phyloP scores from a whole-genome alignment of 2,888 invertebrate species.

The Mythimna vitellina region DNA sequence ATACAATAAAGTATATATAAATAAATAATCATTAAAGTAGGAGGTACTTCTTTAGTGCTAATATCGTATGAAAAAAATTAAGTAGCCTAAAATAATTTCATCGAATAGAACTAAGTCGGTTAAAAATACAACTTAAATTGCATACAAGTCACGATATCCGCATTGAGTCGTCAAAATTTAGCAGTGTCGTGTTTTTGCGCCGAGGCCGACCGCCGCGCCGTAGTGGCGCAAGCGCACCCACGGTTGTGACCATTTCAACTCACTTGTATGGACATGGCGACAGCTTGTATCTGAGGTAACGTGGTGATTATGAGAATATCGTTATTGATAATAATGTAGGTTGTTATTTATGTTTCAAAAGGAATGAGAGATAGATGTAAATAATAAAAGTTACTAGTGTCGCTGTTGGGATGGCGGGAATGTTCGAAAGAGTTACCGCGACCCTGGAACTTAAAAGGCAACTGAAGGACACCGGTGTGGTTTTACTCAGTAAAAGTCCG shows the following conservation, averaged over 20 bases:
- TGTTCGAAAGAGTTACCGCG: too few relatives aligned
- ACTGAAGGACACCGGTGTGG: too few relatives aligned
- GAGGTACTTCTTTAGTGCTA: too few relatives aligned
- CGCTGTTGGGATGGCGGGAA: too few relatives aligned
- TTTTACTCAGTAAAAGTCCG: too few relatives aligned
- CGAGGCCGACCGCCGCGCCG: constrained; percentile 27
- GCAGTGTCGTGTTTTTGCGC: constrained; percentile 51
- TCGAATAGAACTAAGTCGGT: neutral
- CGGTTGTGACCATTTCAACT: constrained; percentile 27
- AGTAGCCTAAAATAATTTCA: neutral
- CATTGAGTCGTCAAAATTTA: constrained; percentile 38
- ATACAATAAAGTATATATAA: too few relatives aligned
- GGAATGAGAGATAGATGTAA: too few relatives aligned
- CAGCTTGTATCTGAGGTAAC: constrained; percentile 18
- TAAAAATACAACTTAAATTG: constrained; percentile 24
- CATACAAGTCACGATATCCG: constrained; percentile 43
- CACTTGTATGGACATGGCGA: constrained; percentile 31
- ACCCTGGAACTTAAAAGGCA: too few relatives aligned
- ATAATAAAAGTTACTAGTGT: too few relatives aligned
- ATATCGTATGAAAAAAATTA: neutral
- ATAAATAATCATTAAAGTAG: too few relatives aligned
- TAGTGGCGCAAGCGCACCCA: constrained; percentile 47
- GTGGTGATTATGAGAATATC: constrained; percentile 7
- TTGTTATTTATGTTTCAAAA: neutral
- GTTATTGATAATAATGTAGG: neutral